Evolutionary conservation across 2,888 invertebrate genomes (phyloP), one percentile per base, ranked within the genome.

Genomic region (Bhutanitis thaidina): DNA sequence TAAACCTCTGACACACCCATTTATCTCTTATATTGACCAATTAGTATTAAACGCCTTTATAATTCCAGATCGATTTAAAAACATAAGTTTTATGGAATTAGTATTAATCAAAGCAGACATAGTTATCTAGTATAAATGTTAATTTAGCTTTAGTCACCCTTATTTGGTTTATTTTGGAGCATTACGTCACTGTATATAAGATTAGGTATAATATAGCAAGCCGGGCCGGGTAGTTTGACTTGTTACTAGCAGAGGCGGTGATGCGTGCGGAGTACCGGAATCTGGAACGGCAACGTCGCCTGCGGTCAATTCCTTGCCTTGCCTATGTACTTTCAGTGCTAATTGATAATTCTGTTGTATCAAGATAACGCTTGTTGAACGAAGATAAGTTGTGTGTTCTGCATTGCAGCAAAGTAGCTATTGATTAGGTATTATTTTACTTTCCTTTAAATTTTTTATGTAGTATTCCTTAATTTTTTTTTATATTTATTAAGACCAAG

Each of bases 111-210:
- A n/a, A n/a, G n/a, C n/a, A n/a, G 20, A 30, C 10, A 3, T 30
- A 20, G 25, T 20, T 14, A n/a, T 36, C 25, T 8, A 20, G 9
- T 2, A 14, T 5, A 14, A 27, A 14, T 46, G 62, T 66, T 71
- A 64, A 71, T 67, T 71, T 60, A 62, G 53, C 53, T 49, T 34
- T 53, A 57, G 60, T 60, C 63, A 71, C 80, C 84, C 85, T 65
- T 85, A 80, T 73, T 82, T 71, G 77, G 83, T 85, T 85, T 88
- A 89, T 88, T 89, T 88, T 87, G 79, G 86, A 80, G 64, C 79
- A 89, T 90, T 89, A 90, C 90, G 89, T 90, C 89, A 90, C 81
- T 79, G 69, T 69, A 67, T 67, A 62, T 62, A 65, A 60, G 65
- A 56, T 1, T 34, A 12, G 32, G 12, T 12, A 5, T 12, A 4